These are phyloP conservation scores for Apodemia duryi DNA, from an alignment of 2,888 invertebrate genomes.

Conservation along the genomic window DNA sequence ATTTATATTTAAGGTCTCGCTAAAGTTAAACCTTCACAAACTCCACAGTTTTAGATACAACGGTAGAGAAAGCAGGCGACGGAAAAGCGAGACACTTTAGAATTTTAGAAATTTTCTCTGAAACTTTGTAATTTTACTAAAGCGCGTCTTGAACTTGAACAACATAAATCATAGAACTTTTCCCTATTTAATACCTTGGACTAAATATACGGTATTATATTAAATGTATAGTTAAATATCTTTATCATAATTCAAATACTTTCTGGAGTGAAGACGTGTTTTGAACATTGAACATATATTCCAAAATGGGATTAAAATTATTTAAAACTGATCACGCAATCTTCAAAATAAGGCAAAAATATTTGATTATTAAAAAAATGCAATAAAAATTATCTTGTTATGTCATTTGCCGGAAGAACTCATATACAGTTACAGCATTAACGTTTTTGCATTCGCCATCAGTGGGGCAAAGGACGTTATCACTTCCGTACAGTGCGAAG, in stretches of 20 bases:
- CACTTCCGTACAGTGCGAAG: slow-evolving; percentile 58
- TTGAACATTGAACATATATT: background rate
- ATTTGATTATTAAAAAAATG: background rate
- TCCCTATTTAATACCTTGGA: slow-evolving; percentile 22
- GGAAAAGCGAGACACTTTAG: slow-evolving; percentile 58
- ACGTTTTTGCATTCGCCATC: slow-evolving; percentile 70
- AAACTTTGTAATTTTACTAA: slow-evolving; percentile 58
- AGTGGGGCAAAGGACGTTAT: slow-evolving; percentile 61
- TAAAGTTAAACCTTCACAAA: slow-evolving; percentile 35
- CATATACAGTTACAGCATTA: slow-evolving; percentile 66
- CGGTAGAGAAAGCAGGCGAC: slow-evolving; percentile 41
- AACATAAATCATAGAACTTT: slow-evolving; percentile 63
- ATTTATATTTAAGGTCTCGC: slow-evolving; percentile 67
- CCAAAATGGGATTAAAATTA: too few species aligned
- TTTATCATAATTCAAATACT: background rate
- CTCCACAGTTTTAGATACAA: slow-evolving; percentile 57
- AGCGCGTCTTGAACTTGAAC: slow-evolving; percentile 49
- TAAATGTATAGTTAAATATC: background rate
- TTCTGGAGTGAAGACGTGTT: background rate
- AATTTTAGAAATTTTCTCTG: slow-evolving; percentile 71
- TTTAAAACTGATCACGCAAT: too few species aligned
- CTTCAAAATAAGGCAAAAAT: too few species aligned
- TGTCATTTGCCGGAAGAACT: slow-evolving; percentile 34
- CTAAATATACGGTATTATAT: background rate
- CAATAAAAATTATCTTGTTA: slow-evolving; percentile 1